A percentile compares a stretch with the other conserved stretches of the same genome.
These are phyloP conservation scores for Ectemnius cavifrons DNA, from an alignment of 2,888 invertebrate species.

Conservation along the genomic window DNA sequence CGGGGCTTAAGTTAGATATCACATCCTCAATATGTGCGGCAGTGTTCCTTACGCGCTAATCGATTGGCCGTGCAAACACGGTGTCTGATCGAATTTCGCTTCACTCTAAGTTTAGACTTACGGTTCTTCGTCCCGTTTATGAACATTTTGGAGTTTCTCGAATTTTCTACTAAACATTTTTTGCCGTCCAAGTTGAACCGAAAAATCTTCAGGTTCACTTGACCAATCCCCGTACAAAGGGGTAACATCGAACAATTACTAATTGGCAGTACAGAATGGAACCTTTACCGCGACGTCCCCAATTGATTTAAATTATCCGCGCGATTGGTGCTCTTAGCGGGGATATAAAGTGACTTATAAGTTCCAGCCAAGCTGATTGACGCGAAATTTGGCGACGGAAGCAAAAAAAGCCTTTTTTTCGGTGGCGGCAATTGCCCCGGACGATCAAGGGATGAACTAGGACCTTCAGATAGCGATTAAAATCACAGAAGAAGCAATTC, in stretches of 20 bases:
- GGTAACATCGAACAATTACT: slow-evolving; percentile 18
- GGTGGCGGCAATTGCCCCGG: slow-evolving; percentile 24
- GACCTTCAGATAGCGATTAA: slow-evolving; percentile 34
- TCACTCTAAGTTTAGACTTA: slow-evolving; percentile 9
- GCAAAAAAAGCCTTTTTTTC: slow-evolving; percentile 30
- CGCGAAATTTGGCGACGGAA: slow-evolving; percentile 24
- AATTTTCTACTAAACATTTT: neutral
- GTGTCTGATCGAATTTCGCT: slow-evolving; percentile 14
- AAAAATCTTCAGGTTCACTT: slow-evolving; percentile 29
- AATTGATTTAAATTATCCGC: slow-evolving; percentile 44
- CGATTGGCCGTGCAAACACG: slow-evolving; percentile 23
- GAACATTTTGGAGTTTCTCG: slow-evolving; percentile 1
- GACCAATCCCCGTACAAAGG: slow-evolving; percentile 12
- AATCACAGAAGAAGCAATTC: slow-evolving; percentile 41
- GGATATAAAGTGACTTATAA: neutral
- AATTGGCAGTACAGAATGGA: slow-evolving; percentile 41
- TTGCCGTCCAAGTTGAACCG: slow-evolving; percentile 17
- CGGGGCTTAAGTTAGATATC: slow-evolving; percentile 70
- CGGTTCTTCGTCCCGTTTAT: slow-evolving; percentile 14
- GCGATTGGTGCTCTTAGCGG: slow-evolving; percentile 18
- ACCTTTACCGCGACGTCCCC: slow-evolving; percentile 22
- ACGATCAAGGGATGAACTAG: slow-evolving; percentile 28
- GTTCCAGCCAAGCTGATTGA: slow-evolving; percentile 20
- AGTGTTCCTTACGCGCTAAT: slow-evolving; percentile 60
- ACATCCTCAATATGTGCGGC: slow-evolving; percentile 71